Percentiles rank a stretch among this genome's conserved stretches.
phyloP scores from a whole-genome alignment of 2,888 invertebrate species.

The Brachynemurus nebulosus region DNA sequence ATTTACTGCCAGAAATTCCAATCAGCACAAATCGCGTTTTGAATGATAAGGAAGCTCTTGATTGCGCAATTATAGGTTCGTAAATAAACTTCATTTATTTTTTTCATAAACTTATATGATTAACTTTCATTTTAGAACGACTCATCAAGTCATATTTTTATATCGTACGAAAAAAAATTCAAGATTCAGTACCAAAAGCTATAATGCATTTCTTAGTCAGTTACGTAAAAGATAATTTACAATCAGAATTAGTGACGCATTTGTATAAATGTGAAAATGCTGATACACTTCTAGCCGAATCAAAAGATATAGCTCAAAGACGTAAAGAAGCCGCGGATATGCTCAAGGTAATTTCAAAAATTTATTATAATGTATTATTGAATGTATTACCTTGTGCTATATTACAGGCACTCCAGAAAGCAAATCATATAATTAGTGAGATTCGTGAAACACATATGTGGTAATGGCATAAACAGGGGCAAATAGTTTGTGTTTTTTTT shows the following conservation, averaged over 20 bases:
- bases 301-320: slow-evolving; percentile 91
- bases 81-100: not conserved
- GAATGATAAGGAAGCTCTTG: slow-evolving; percentile 82
- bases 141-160: slow-evolving; percentile 97
- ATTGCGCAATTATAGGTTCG: slow-evolving; percentile 92
- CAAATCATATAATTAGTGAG: slow-evolving; percentile 95
- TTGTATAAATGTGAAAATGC: slow-evolving; percentile 94
- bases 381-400: no score
- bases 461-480: no score
- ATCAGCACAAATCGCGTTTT: slow-evolving; percentile 60
- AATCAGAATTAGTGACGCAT: slow-evolving; percentile 96
- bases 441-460: slow-evolving; percentile 99
- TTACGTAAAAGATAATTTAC: slow-evolving; percentile 92
- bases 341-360: slow-evolving; percentile 60
- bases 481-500: no score
- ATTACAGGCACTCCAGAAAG: slow-evolving; percentile 85
- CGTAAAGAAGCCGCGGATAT: slow-evolving; percentile 95
- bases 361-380: no score
- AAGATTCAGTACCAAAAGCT: slow-evolving; percentile 97
- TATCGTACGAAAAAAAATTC: slow-evolving; percentile 96
- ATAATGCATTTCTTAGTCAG: slow-evolving; percentile 99
- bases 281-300: slow-evolving; percentile 85
- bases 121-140: slow-evolving; percentile 50
- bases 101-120: not conserved
- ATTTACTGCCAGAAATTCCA: slow-evolving; percentile 81